Evolutionary conservation across 2,888 invertebrate genomes (phyloP).

Genomic region (Drosophila mayaguana): DNA sequence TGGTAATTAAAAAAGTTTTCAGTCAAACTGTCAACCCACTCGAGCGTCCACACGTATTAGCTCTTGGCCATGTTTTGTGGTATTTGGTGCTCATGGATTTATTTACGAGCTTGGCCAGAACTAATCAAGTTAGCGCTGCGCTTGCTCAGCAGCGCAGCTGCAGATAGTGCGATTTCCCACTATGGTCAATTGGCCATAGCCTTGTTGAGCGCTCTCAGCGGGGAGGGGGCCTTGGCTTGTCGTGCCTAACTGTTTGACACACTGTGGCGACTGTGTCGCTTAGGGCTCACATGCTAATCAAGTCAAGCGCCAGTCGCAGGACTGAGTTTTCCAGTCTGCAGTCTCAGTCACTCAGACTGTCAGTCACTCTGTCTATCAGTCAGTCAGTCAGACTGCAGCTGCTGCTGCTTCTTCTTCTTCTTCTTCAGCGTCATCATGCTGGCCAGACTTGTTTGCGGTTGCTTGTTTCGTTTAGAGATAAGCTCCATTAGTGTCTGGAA

Average conservation of each 20-base stretch:
- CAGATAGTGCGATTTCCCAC: constrained; percentile 62
- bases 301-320: constrained; percentile 63
- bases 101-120: constrained; percentile 57
- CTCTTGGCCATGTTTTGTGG: constrained; percentile 24
- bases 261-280: constrained; percentile 41
- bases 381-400: constrained; percentile 21
- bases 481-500: constrained; percentile 85
- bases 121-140: constrained; percentile 76
- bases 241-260: constrained; percentile 69
- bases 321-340: constrained; percentile 23
- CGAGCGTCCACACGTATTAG: constrained; percentile 35
- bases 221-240: not conserved
- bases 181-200: constrained; percentile 45
- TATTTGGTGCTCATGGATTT: constrained; percentile 67
- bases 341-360: constrained; percentile 21
- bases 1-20: constrained; percentile 65
- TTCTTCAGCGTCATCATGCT: constrained; percentile 13
- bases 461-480: constrained; percentile 84
- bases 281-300: constrained; percentile 74
- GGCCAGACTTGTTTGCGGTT: constrained; percentile 77
- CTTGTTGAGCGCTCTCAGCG: not conserved
- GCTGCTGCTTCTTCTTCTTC: constrained; percentile 2
- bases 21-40: constrained; percentile 73
- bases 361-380: constrained; percentile 27
- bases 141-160: constrained; percentile 63